A percentile compares a stretch with the other conserved stretches of the same genome.
Conservation (phyloP, 2,797 vertebrate species). For the Sebastes kiyomatsui region DNA sequence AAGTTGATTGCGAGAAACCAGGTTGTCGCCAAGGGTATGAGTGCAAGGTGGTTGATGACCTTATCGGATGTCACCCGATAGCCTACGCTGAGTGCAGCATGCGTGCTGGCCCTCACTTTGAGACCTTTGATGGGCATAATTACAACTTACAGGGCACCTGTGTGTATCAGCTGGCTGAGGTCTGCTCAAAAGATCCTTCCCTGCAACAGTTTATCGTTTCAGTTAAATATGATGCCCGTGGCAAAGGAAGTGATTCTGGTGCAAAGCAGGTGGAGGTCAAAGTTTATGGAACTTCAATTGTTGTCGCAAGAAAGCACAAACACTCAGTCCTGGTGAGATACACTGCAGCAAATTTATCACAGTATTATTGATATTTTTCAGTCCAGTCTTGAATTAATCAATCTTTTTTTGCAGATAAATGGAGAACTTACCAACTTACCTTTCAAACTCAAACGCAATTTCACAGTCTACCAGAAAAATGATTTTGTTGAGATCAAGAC, state of each 20-base stretch:
- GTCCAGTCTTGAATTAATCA: neutral
- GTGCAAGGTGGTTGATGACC: conserved; percentile 42
- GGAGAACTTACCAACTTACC: conserved; percentile 69
- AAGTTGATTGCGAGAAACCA: conserved; percentile 27
- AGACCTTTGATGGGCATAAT: conserved; percentile 61
- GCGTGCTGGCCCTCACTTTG: conserved; percentile 53
- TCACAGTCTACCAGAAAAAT: conserved; percentile 69
- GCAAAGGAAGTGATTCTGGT: conserved; percentile 60
- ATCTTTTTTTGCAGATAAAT: conserved; percentile 34
- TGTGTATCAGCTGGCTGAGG: conserved; percentile 77
- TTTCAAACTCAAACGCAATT: conserved; percentile 52
- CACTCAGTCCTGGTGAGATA: conserved; percentile 23
- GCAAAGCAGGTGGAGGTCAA: conserved; percentile 70
- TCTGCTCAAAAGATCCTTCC: conserved; percentile 45
- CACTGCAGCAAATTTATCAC: neutral
- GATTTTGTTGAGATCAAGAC: conserved; percentile 60
- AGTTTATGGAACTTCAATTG: conserved; percentile 66
- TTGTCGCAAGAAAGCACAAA: conserved; percentile 63
- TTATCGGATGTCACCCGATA: conserved; percentile 43
- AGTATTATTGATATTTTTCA: neutral
- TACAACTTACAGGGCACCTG: conserved; percentile 84
- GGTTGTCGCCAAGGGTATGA: conserved; percentile 39
- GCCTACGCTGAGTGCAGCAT: conserved; percentile 54
- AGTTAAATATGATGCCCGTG: conserved; percentile 75
- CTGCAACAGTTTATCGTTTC: conserved; percentile 80